Evolutionary conservation across 2,113 vertebrate genomes (phyloP).

Genomic region (Phocoena phocoena): DNA sequence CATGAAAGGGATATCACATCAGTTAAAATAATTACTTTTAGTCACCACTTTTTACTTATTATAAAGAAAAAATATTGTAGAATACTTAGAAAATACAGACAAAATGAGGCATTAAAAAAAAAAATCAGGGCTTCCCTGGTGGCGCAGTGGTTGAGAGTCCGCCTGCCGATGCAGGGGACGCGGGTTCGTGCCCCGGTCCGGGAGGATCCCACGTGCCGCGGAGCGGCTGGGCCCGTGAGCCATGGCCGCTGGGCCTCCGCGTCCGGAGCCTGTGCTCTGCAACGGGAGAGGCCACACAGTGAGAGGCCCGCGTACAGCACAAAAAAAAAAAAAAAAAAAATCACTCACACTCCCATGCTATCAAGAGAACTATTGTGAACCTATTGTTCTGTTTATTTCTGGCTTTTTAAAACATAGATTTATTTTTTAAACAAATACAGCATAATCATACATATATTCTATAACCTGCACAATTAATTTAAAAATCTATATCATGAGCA

Average conservation of each 20-base stretch:
- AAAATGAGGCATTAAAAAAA: background rate
- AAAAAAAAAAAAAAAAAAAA: background rate
- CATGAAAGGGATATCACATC: background rate
- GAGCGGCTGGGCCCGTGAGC: no score
- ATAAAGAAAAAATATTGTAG: background rate
- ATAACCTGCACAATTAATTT: background rate
- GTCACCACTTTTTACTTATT: background rate
- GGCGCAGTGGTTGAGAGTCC: no score
- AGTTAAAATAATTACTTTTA: background rate
- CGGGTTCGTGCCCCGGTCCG: no score
- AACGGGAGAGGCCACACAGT: no score
- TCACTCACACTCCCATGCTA: background rate
- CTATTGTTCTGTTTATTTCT: background rate
- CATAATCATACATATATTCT: background rate
- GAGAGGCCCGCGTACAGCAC: no score
- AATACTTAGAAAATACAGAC: background rate
- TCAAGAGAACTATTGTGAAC: background rate
- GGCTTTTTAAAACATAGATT: background rate
- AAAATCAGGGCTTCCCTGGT: no score
- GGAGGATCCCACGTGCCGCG: no score
- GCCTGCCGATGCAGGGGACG: no score
- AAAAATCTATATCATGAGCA: background rate
- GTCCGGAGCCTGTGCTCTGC: no score
- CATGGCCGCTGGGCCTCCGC: no score
- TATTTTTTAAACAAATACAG: background rate